A percentile compares a stretch with the other conserved stretches of the same genome.
Evolutionary conservation across 1,140 invertebrate species (phyloP).

Genomic region (Gonioctena quinquepunctata): DNA sequence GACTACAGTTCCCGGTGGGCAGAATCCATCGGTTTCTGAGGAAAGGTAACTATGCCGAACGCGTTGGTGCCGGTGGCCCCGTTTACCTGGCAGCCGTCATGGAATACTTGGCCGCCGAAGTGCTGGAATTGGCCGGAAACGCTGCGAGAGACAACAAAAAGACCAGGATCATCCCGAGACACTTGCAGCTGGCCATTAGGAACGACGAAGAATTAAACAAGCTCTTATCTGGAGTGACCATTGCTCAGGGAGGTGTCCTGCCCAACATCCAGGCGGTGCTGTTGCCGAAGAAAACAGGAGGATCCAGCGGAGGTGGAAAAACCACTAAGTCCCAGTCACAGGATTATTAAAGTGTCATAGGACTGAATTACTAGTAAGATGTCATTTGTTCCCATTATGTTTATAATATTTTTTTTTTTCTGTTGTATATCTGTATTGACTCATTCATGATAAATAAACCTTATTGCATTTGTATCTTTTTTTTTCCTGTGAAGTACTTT

Average conservation of each 20-base stretch:
- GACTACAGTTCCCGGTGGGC: slow-evolving; percentile 75
- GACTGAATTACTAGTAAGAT: too few relatives aligned
- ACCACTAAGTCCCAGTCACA: slow-evolving; percentile 25
- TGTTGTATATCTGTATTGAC: too few relatives aligned
- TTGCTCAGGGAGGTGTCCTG: slow-evolving; percentile 82
- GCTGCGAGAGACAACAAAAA: slow-evolving; percentile 70
- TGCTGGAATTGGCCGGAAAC: slow-evolving; percentile 78
- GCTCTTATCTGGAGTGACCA: slow-evolving; percentile 78
- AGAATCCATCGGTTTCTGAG: slow-evolving; percentile 70
- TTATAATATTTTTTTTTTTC: not conserved
- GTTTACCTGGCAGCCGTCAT: slow-evolving; percentile 72
- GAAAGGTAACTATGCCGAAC: slow-evolving; percentile 70
- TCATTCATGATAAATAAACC: too few relatives aligned
- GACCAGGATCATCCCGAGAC: slow-evolving; percentile 74
- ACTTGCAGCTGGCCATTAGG: slow-evolving; percentile 80
- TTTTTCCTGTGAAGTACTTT: too few relatives aligned
- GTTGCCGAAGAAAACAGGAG: slow-evolving; percentile 59
- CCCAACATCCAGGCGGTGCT: slow-evolving; percentile 78
- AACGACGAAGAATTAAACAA: slow-evolving; percentile 86
- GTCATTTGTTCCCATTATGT: not conserved
- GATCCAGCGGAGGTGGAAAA: slow-evolving; percentile 20
- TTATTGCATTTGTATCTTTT: too few relatives aligned
- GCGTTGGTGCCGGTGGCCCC: slow-evolving; percentile 70
- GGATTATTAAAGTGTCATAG: slow-evolving; percentile 28
- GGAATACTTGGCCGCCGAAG: slow-evolving; percentile 66